Conservation (phyloP, 1,140 invertebrate species). For the Drosophila pandora region DNA sequence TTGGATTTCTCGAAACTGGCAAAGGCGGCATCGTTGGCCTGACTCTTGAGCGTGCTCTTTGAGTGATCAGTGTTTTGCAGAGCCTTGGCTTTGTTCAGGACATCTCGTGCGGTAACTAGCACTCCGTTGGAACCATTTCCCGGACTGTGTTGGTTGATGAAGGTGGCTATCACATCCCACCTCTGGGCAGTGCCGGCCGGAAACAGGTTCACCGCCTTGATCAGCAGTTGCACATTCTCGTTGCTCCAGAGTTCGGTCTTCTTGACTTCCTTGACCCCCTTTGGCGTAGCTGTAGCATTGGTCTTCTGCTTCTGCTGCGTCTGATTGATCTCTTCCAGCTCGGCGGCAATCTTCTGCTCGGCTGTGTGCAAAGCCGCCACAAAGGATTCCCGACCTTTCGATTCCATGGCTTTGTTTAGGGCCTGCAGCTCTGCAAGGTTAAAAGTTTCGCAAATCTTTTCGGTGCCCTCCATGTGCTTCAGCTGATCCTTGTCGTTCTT, state of each 20-base stretch:
- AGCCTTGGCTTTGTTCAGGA: constrained; percentile 97
- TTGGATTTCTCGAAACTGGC: constrained; percentile 95
- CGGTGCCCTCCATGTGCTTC: constrained; percentile 93
- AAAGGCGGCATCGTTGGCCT: constrained; percentile 96
- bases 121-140: constrained; percentile 76
- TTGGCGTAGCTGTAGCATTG: constrained; percentile 31
- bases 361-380: constrained; percentile 88
- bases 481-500: constrained; percentile 90
- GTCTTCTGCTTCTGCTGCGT: constrained; percentile 69
- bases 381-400: constrained; percentile 87
- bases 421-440: constrained; percentile 89
- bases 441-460: constrained; percentile 94
- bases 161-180: constrained; percentile 98
- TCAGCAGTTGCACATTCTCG: constrained; percentile 93
- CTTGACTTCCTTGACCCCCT: constrained; percentile 83
- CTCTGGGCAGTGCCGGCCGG: constrained; percentile 97
- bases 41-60: constrained; percentile 92
- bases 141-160: constrained; percentile 95
- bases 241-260: constrained; percentile 89
- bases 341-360: constrained; percentile 90
- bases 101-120: constrained; percentile 92
- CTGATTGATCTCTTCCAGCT: constrained; percentile 86
- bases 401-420: constrained; percentile 89
- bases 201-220: constrained; percentile 98
- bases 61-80: constrained; percentile 95